These are phyloP conservation scores for Narcine bancroftii DNA, from an alignment of 2,113 vertebrate genomes.

Conservation along the genomic window DNA sequence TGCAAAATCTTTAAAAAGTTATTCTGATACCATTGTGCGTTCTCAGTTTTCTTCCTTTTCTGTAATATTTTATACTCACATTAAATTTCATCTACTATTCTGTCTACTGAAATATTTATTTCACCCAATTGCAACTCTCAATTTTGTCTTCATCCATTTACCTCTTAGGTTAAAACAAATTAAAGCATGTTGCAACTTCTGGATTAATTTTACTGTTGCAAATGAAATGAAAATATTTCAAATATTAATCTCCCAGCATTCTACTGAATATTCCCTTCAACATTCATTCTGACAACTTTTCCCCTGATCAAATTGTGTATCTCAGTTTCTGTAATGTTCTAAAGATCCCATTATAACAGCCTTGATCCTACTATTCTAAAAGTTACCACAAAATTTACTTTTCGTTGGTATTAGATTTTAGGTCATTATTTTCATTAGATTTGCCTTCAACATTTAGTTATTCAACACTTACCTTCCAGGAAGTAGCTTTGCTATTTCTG, in stretches of 20 bases:
- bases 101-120: not conserved
- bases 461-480: slow-evolving; percentile 78
- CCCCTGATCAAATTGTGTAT: not conserved
- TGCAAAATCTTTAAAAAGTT: not conserved
- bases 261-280: not conserved
- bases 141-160: not conserved
- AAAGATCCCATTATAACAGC: not conserved
- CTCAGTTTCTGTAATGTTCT: not conserved
- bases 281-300: not conserved
- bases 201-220: not conserved
- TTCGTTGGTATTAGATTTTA: not conserved
- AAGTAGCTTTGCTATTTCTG: slow-evolving; percentile 95
- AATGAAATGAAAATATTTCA: not conserved
- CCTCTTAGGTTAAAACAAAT: not conserved
- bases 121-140: not conserved
- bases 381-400: not conserved
- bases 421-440: not conserved
- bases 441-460: not conserved
- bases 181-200: not conserved
- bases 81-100: not conserved
- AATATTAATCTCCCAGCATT: not conserved
- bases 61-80: not conserved
- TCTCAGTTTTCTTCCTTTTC: not conserved
- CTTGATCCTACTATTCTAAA: not conserved
- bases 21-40: not conserved